Conservation (phyloP, 2,888 invertebrate genomes). For the Omphaloscelis lunosa region DNA sequence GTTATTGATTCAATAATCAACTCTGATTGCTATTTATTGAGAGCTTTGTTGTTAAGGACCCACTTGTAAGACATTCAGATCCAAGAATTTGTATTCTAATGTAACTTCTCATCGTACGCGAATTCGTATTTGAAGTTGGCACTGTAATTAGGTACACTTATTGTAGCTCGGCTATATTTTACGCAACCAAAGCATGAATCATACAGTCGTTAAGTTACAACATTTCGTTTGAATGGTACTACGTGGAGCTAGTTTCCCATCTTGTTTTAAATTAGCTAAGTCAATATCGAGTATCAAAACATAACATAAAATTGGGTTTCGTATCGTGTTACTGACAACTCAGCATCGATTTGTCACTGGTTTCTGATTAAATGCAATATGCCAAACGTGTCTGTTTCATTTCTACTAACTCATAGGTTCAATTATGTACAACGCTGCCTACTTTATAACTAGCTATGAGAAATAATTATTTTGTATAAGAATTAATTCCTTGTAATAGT, state of each 20-base stretch:
- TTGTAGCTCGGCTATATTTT: constrained; percentile 70
- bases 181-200: constrained; percentile 78
- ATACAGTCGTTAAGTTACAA: constrained; percentile 70
- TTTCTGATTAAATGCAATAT: constrained; percentile 52
- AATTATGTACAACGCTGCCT: constrained; percentile 18
- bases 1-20: constrained; percentile 70
- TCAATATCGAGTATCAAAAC: constrained; percentile 63
- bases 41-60: constrained; percentile 52
- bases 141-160: constrained; percentile 69
- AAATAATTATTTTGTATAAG: constrained; percentile 5
- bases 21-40: constrained; percentile 73
- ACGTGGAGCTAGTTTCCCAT: constrained; percentile 62
- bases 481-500: constrained; percentile 20
- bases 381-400: constrained; percentile 44
- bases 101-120: constrained; percentile 31
- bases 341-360: constrained; percentile 49
- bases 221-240: constrained; percentile 65
- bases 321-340: constrained; percentile 49
- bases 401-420: constrained; percentile 24
- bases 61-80: constrained; percentile 25
- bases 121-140: constrained; percentile 61
- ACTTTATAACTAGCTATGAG: constrained; percentile 2
- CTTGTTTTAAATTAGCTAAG: constrained; percentile 52
- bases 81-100: constrained; percentile 34
- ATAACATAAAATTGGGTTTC: constrained; percentile 64